phyloP scores from a whole-genome alignment of 2,113 vertebrate genomes.

The Pipa parva region DNA sequence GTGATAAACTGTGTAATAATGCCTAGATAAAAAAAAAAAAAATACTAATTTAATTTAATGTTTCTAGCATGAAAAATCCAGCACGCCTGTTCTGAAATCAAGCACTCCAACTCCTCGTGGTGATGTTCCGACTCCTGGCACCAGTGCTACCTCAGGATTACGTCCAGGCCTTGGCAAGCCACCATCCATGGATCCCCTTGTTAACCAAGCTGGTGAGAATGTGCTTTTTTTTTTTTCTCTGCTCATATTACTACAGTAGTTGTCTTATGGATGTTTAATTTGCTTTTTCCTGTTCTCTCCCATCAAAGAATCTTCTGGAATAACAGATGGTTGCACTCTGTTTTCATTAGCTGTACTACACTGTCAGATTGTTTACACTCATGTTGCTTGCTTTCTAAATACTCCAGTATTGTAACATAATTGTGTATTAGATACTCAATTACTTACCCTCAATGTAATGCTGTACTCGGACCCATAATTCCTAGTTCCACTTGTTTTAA shows the following conservation, averaged over 20 bases:
- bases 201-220: conserved; percentile 82
- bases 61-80: conserved; percentile 89
- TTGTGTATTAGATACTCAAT: conserved; percentile 49
- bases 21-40: conserved; percentile 72
- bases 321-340: conserved; percentile 56
- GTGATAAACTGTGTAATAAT: conserved; percentile 71
- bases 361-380: conserved; percentile 48
- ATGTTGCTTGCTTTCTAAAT: conserved; percentile 54
- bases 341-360: conserved; percentile 50
- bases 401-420: conserved; percentile 47
- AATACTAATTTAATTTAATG: conserved; percentile 74
- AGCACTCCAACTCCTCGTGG: conserved; percentile 90
- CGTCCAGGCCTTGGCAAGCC: conserved; percentile 85
- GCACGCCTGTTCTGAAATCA: conserved; percentile 88
- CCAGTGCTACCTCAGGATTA: conserved; percentile 82
- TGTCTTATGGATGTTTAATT: conserved; percentile 43
- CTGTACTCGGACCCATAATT: conserved; percentile 35
- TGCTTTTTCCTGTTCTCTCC: conserved; percentile 41
- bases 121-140: conserved; percentile 84
- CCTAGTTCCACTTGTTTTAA: conserved; percentile 44
- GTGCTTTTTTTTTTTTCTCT: conserved; percentile 38
- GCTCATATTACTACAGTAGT: conserved; percentile 24
- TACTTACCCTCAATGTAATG: conserved; percentile 46
- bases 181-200: conserved; percentile 83
- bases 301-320: conserved; percentile 46